Conservation (phyloP, 1,140 invertebrate genomes). For the Bombyx mandarina region DNA sequence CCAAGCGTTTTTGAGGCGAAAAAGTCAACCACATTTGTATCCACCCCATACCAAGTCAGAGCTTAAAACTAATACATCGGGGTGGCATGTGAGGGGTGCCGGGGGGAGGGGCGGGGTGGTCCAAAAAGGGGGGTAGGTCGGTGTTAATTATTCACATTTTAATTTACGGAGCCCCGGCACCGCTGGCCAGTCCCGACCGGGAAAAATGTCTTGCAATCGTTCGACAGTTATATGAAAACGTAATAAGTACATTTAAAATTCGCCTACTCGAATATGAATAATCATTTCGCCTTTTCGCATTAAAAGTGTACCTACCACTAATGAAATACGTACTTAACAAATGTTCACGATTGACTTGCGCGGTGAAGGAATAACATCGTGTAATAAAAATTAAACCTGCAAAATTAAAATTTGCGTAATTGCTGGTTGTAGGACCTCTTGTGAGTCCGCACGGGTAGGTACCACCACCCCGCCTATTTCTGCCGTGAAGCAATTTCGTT, state of each 20-base stretch:
- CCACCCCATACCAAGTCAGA: conserved; percentile 39
- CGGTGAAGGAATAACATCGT: too few relatives aligned
- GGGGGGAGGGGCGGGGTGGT: conserved; percentile 9
- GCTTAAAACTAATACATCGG: conserved; percentile 68
- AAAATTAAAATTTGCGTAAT: too few relatives aligned
- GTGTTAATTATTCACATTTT: conserved; percentile 67
- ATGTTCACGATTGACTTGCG: too few relatives aligned
- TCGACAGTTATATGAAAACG: conserved; percentile 46
- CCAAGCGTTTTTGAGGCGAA: conserved; percentile 33
- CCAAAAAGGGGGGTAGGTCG: conserved; percentile 20
- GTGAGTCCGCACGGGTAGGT: too few relatives aligned
- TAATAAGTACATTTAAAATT: conserved; percentile 1
- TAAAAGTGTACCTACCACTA: too few relatives aligned
- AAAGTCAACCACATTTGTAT: conserved; percentile 36
- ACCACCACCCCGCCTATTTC: too few relatives aligned
- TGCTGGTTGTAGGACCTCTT: too few relatives aligned
- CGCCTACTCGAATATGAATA: not conserved
- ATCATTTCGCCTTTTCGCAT: not conserved
- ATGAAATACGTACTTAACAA: too few relatives aligned
- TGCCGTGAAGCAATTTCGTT: too few relatives aligned
- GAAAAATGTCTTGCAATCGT: conserved; percentile 62
- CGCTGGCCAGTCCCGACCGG: conserved; percentile 32
- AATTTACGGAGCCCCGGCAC: conserved; percentile 56
- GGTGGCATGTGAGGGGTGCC: conserved; percentile 27
- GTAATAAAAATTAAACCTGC: too few relatives aligned